Evolutionary conservation across 2,797 vertebrate species (phyloP).

Genomic region (Mionectes olivaceus): DNA sequence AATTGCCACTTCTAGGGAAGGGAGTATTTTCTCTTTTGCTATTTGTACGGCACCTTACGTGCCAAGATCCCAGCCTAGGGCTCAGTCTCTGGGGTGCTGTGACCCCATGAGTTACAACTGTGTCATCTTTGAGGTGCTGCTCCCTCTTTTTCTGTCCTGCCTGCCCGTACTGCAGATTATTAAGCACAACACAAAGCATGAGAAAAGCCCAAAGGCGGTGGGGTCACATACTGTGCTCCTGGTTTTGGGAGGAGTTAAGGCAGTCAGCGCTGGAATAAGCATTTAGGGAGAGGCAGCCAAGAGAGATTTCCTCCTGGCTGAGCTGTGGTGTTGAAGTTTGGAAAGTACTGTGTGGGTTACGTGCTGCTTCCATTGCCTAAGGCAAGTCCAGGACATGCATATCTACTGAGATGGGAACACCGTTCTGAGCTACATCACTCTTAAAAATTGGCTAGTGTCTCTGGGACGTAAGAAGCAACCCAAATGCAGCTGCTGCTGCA

Average conservation of each 20-base stretch:
- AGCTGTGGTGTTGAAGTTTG: background rate
- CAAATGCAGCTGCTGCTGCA: background rate
- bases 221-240: background rate
- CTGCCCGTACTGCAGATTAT: background rate
- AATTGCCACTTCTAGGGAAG: background rate
- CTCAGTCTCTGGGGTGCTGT: fast-evolving
- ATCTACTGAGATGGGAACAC: background rate
- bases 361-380: background rate
- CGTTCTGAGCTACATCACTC: background rate
- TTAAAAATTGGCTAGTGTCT: background rate
- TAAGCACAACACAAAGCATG: background rate
- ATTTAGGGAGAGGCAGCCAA: constrained; percentile 14
- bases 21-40: background rate
- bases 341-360: background rate
- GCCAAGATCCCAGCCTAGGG: background rate
- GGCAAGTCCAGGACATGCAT: background rate
- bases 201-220: background rate
- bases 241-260: background rate
- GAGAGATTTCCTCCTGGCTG: constrained; percentile 30
- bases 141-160: background rate
- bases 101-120: background rate
- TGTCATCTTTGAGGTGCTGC: background rate
- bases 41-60: background rate
- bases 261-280: constrained; percentile 18
- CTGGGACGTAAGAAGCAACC: background rate